Percentiles rank a stretch among this genome's conserved stretches.
These are phyloP conservation scores for Alethe castanea DNA, from an alignment of 2,113 vertebrate species.

Conservation along the genomic window DNA sequence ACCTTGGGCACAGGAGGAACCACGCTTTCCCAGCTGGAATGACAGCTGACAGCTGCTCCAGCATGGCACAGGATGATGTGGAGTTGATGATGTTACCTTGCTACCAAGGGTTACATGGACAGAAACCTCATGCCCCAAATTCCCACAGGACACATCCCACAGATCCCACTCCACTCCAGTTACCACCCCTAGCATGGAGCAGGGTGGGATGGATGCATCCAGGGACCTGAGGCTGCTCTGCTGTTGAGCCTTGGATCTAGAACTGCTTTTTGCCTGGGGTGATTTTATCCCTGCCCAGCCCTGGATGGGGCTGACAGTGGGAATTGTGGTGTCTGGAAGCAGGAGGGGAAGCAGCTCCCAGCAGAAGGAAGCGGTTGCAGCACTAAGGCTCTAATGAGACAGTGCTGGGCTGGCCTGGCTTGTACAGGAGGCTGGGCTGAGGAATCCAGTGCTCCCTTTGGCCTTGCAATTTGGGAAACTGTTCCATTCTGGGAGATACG, in stretches of 20 bases:
- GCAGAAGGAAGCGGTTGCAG: conserved; percentile 3
- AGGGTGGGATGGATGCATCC: not conserved
- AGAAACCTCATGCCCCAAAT: not conserved
- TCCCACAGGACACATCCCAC: not conserved
- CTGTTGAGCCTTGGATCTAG: not conserved
- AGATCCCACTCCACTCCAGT: not conserved
- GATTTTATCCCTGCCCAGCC: not conserved
- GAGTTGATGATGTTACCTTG: not conserved
- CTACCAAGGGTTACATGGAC: not conserved
- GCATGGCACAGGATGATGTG: fast-evolving
- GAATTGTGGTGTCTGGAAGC: not conserved
- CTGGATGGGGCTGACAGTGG: not conserved
- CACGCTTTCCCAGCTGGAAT: fast-evolving
- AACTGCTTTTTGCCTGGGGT: not conserved
- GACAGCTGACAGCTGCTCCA: not conserved
- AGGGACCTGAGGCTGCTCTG: not conserved
- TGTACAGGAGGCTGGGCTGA: not conserved
- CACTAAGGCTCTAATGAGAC: conserved; percentile 20
- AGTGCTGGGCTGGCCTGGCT: conserved; percentile 1
- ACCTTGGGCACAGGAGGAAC: not conserved
- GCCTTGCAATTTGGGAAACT: conserved; percentile 34
- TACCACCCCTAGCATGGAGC: fast-evolving
- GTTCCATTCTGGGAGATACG: conserved; percentile 42
- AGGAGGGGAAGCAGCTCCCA: not conserved
- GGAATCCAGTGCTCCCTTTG: conserved; percentile 27